Base-by-base conservation (phyloP, 1,140 invertebrate species). In the Manduca sexta region DNA sequence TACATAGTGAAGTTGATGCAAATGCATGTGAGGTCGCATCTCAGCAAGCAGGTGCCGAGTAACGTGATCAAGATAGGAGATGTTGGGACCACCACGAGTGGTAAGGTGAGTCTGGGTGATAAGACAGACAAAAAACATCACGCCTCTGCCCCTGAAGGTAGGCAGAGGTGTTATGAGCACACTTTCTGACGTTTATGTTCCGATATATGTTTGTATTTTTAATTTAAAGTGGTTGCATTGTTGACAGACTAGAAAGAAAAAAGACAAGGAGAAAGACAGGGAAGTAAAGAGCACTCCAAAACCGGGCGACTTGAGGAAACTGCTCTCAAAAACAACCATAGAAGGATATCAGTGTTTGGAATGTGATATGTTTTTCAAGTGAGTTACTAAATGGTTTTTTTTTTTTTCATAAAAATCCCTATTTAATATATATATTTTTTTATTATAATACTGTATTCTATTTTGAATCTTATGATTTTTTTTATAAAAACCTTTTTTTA, bases 351-450 rank as follows among this genome's bases (percentile, higher is more conserved):
- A 81, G 50, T 84, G 80, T 35, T 35, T 84, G 8, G 80, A 84
- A 17, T 84, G 80, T 13, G 80, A 84, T 33, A 75, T 80, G 74
- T 81, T 84, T 44, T 84, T 84, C 45, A 81, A 79, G 80, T 84
- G 40, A 69, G 75, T 69, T 26, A 8, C n/a, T 26, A 26, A 26
- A 26, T 3, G 8, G 8, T 5, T 26, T 8, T 26, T 5, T 26
- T 26, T 26, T 5, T 26, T 26, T 26, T 26, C 21, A 26, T n/a
- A n/a, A n/a, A n/a, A n/a, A n/a, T n/a, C n/a, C n/a, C n/a, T n/a
- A n/a, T n/a, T n/a, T n/a, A n/a, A n/a, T n/a, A n/a, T n/a, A n/a
- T n/a, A n/a, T n/a, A n/a, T n/a, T n/a, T n/a, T n/a, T n/a, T n/a
- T n/a, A n/a, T n/a, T n/a, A n/a, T n/a, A n/a, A n/a, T n/a, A n/a